Evolutionary conservation across 2,888 invertebrate species (phyloP).

Genomic region (Uloborus plumipes): DNA sequence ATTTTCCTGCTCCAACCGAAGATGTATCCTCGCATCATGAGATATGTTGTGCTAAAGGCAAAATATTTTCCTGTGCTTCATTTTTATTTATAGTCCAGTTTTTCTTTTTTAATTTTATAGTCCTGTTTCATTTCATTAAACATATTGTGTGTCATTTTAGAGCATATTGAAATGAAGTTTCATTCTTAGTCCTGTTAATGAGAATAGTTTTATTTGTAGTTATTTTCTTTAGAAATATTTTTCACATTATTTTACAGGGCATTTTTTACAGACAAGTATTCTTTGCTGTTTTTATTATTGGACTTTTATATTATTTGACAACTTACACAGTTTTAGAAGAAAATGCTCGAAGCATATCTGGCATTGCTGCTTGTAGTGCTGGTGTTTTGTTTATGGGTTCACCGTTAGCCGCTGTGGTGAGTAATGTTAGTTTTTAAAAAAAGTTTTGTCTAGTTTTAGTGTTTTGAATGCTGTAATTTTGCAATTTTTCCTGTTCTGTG

Average conservation of each 20-base stretch:
- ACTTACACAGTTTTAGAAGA: conserved; percentile 21
- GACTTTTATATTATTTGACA: conserved; percentile 34
- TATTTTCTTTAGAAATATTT: not conserved
- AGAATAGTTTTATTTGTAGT: no score
- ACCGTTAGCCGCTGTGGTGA: conserved; percentile 80
- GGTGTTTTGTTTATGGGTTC: conserved; percentile 87
- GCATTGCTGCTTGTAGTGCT: conserved; percentile 78
- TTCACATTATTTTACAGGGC: conserved; percentile 31
- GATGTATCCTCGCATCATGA: no score
- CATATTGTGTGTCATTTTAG: not conserved
- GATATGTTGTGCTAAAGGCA: no score
- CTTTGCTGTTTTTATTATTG: conserved; percentile 16
- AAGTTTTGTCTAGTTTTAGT: no score
- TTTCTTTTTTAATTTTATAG: no score
- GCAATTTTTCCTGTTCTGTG: not conserved
- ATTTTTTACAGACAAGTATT: conserved; percentile 37
- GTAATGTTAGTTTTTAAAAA: not conserved
- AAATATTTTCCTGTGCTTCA: no score
- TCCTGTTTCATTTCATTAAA: not conserved
- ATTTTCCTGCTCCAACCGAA: no score
- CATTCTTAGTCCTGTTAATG: no score
- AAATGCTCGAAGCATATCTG: conserved; percentile 72
- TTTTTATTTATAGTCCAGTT: no score
- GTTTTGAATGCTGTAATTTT: not conserved
- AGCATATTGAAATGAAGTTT: not conserved